These are phyloP conservation scores for Xerus inauris DNA, from an alignment of 2,113 vertebrate species.

Conservation along the genomic window DNA sequence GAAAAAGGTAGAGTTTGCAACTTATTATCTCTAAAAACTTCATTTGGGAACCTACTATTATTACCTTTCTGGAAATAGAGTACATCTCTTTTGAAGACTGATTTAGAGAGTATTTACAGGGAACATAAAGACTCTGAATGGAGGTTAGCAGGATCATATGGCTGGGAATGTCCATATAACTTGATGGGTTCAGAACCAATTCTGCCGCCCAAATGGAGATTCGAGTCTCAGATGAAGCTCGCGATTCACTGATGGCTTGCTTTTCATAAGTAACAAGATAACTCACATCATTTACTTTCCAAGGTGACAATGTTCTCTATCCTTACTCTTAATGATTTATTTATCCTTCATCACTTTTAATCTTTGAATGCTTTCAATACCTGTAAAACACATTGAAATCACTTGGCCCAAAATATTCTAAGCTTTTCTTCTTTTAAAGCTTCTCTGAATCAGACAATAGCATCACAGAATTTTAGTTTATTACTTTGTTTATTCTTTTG, in stretches of 20 bases:
- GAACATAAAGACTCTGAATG: background rate
- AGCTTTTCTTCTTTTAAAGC: slow-evolving; percentile 40
- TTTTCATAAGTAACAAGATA: slow-evolving; percentile 4
- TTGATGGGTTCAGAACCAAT: background rate
- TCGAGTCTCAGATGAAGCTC: background rate
- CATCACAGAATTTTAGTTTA: background rate
- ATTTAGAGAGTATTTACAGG: background rate
- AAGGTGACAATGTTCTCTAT: background rate
- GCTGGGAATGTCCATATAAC: background rate
- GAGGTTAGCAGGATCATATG: background rate
- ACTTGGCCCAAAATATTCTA: background rate
- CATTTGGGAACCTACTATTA: background rate
- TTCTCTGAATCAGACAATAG: background rate
- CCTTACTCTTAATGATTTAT: slow-evolving; percentile 20
- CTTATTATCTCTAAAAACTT: slow-evolving; percentile 59
- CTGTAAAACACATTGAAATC: slow-evolving; percentile 18
- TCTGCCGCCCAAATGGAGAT: background rate
- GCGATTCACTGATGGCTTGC: background rate
- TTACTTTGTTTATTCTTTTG: background rate
- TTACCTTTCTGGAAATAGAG: slow-evolving; percentile 21
- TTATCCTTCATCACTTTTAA: slow-evolving; percentile 42
- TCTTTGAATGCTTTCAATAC: background rate
- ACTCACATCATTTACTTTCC: slow-evolving; percentile 6
- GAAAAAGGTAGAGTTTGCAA: slow-evolving; percentile 28
- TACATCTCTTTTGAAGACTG: background rate